Conservation (phyloP, 2,113 vertebrate species). For the Rhineura floridana region DNA sequence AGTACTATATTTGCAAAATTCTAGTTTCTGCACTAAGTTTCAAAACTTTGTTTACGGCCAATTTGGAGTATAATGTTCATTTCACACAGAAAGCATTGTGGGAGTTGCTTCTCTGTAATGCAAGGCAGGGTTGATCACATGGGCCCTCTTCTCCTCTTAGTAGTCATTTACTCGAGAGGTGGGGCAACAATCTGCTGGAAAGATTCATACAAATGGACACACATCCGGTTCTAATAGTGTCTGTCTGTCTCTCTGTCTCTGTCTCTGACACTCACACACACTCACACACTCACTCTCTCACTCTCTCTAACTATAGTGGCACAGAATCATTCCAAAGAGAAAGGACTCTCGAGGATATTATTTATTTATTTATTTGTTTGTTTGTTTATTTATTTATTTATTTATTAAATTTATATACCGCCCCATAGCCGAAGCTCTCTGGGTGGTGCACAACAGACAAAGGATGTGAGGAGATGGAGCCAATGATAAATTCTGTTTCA, state of each 20-base stretch:
- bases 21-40: background rate
- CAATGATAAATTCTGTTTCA: background rate
- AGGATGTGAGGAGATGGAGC: background rate
- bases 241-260: too few relatives aligned
- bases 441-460: too few relatives aligned
- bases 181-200: background rate
- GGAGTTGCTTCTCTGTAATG: background rate
- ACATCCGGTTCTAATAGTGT: background rate
- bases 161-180: background rate
- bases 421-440: too few relatives aligned
- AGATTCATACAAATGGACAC: background rate
- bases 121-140: background rate
- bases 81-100: background rate
- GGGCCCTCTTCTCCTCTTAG: background rate
- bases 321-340: background rate
- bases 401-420: too few relatives aligned
- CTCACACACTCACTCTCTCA: background rate
- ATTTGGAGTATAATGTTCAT: too few relatives aligned
- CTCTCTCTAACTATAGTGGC: too few relatives aligned
- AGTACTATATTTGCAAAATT: background rate
- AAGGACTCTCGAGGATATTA: background rate
- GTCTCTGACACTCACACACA: background rate
- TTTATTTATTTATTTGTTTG: too few relatives aligned
- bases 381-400: too few relatives aligned
- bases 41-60: background rate